A percentile compares a stretch with the other conserved stretches of the same genome.
Evolutionary conservation across 2,888 invertebrate species (phyloP).

Genomic region (Phaonia tiefii): DNA sequence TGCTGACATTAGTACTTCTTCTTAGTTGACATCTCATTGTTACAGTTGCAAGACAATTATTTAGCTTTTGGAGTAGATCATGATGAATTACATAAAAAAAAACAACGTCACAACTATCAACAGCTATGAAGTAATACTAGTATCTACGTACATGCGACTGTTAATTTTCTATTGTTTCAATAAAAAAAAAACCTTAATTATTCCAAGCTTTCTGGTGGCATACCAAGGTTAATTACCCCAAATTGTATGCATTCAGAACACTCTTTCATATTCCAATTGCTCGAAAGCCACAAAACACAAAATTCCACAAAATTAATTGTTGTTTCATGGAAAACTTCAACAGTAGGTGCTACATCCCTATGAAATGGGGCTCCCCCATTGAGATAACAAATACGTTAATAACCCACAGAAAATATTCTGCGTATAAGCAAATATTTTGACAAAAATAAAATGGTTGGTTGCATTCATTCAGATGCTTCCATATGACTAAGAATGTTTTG

Average conservation of each 20-base stretch:
- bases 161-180: conserved; percentile 29
- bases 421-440: too few relatives aligned
- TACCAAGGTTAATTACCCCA: conserved; percentile 59
- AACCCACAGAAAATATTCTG: too few relatives aligned
- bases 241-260: conserved; percentile 43
- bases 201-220: conserved; percentile 38
- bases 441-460: too few relatives aligned
- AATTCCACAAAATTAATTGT: too few relatives aligned
- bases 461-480: too few relatives aligned
- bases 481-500: too few relatives aligned
- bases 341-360: too few relatives aligned
- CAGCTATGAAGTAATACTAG: neutral
- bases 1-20: neutral
- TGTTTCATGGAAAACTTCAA: too few relatives aligned
- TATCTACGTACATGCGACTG: neutral
- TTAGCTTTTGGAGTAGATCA: neutral
- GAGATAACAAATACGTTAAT: too few relatives aligned
- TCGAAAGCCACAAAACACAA: too few relatives aligned
- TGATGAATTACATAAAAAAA: conserved; percentile 26
- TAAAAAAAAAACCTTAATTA: conserved; percentile 34
- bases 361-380: too few relatives aligned
- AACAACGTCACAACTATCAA: neutral
- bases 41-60: neutral
- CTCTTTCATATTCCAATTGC: too few relatives aligned
- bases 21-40: neutral